Base-by-base conservation (phyloP, 1,140 invertebrate species). In the Micrasema minimum region DNA sequence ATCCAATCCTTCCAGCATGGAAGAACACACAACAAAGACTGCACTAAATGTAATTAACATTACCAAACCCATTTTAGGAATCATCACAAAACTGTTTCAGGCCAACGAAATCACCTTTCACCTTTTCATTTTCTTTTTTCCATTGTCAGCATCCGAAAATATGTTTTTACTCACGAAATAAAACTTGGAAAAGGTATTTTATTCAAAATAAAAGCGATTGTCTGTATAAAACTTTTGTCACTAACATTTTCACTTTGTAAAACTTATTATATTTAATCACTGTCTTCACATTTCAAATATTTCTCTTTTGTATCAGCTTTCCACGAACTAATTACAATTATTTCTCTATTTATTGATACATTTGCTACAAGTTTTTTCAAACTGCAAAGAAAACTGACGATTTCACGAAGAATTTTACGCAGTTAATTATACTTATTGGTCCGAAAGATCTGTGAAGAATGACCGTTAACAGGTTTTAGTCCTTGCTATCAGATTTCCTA, bases 101-200 rank as follows among this genome's bases (percentile, higher is more conserved):
- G 14, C 12, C 26, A 22, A 55, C n/a, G n/a, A 46, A 51, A 51
- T 51, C 43, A 59, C 55, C 20, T 35, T 41, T 59, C 55, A 59
- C 55, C 38, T 20, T n/a, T 37, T 59, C 55, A 59, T 59, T 59
- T 59, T 59, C 35, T 20, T 35, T 59, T 59, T 59, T n/a, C 55
- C 37, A 59, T 59, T 59, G 16, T 59, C 37, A 22, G 18, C 26
- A 16, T 20, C 37, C 10, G 26, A 35, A 14, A 55, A 59, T 6
- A 20, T 41, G 35, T 22, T 31, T 59, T 59, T 20, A 22, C 38
- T 38, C 38, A 37, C 16, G 2, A 41, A 59, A 59, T 41, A 48
- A 48, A 20, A 35, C 51, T 31, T 23, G 1, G 43, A 26, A 55
- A 55, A 31, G 9, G 11, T 35, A 23, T 31, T 12, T 22, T 45